Evolutionary conservation across 2,888 invertebrate species (phyloP), one percentile per base, ranked within the genome.

Genomic region (Drosophila recens): DNA sequence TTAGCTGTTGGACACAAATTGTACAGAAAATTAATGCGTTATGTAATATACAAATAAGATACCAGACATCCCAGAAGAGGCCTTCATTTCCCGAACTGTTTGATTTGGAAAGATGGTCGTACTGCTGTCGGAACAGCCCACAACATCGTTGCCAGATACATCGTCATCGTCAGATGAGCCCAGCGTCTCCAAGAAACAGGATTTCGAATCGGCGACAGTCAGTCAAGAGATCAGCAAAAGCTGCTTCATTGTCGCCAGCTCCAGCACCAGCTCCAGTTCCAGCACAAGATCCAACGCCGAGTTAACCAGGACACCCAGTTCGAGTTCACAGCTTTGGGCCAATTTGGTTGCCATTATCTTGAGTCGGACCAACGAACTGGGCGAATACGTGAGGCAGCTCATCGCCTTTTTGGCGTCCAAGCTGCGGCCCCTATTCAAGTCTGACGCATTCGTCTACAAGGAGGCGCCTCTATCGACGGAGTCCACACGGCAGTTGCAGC

Each of bases 381-480:
- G 67, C 56, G 46, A 61, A 1, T 67, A 68, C 36, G 3, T 85
- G 4, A 58, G 15, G 6, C 33, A 43, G 3, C 4, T 62, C 0
- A 2, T 79, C 27, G 51, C 53, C 23, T 56, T 9, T 36, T 0
- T 82, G 63, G 46, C 40, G 15, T 4, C 15, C 3, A 67, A 34
- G 51, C 1, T 74, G 1, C 36, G 13, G 0, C 10, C 4, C 6
- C 4, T 62, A 4, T 57, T 74, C 17, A 13, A 13, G 3, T 9
- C 48, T 8, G 45, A 11, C 0, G 4, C 5, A 1, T 9, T 52
- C 8, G 4, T 5, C 5, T 84, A 77, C 15, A 17, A 23, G 2
- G 80, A 84, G 20, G 57, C 57, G 4, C 46, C 80, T 0, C 33
- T 75, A 0, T 84, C 87, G 0, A 4, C 1, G 1, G 64, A 15